Base-by-base conservation (phyloP, 53 echinoderm and acorn worm species). In the Paracentrotus lividus region DNA sequence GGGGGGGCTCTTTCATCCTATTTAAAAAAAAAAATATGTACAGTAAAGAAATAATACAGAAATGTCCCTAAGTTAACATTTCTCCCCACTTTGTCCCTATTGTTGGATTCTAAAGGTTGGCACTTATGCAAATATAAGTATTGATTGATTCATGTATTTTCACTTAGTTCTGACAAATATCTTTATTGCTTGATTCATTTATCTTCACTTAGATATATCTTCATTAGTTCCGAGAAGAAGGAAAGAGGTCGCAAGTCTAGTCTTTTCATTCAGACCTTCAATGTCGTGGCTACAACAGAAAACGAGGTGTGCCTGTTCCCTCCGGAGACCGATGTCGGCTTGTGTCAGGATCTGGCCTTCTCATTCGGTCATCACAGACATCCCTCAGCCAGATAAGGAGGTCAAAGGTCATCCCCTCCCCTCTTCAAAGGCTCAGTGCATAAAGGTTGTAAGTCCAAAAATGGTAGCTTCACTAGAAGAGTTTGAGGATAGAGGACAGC, bases 271-370 rank as follows among this genome's bases (percentile, higher is more conserved):
- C 94, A 94, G 66, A 94, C 94, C 57, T 99, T 97, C 94, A 99
- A 99, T 58, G 99, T 95, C 9, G 86, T 97, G 7, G 95, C 97
- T 51, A 97, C 97, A 3, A 99, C 99, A 0, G 96, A 97, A 90
- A 99, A 97, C 85, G 99, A 99, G 86, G 96, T 94, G 33, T 99
- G 99, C 84, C 95, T 99, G 26, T 99, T 99, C 72, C 96, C 97
- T 0, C 69, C 84, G n/a, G 96, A 97, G 18, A 97, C 95, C 23
- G 96, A 96, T 49, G 95, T 96, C 4, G 93, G 96, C 52, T 51
- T 97, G 16, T 99, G 99, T 75, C 95, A 96, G 42, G 94, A 94
- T 42, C 94, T 99, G 69, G 97, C 99, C 2, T 90, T 96, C 88
- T 85, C 86, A 13, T 96, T 99, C 93, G 94, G 90, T 8, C 85